Evolutionary conservation across 2,113 vertebrate genomes (phyloP).

Genomic region (Paramormyrops kingsleyae): DNA sequence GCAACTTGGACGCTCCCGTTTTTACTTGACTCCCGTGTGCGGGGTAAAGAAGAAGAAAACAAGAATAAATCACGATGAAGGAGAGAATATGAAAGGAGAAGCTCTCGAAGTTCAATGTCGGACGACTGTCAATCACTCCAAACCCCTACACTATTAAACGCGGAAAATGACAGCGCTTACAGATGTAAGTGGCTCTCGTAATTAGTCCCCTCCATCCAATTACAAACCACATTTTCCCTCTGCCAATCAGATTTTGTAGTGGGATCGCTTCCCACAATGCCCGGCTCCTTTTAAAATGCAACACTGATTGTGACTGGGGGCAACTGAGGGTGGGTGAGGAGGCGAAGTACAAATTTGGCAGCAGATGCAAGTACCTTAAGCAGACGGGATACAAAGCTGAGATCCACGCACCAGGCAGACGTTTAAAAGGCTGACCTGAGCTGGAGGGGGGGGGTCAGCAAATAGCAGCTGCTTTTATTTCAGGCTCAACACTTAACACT

Average conservation of each 20-base stretch:
- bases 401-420: background rate
- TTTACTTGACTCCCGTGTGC: background rate
- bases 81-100: background rate
- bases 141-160: background rate
- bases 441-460: background rate
- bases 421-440: background rate
- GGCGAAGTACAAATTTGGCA: background rate
- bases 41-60: background rate
- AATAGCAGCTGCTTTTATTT: background rate
- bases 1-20: background rate
- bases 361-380: background rate
- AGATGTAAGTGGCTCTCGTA: constrained; percentile 19
- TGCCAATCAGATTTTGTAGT: background rate
- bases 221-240: background rate
- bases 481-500: background rate
- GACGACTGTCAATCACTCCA: constrained; percentile 24
- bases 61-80: background rate
- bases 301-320: background rate
- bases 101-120: background rate
- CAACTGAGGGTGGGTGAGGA: background rate
- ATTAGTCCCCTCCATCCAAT: constrained; percentile 17
- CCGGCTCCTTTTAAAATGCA: background rate
- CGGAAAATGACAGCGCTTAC: constrained; percentile 31
- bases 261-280: background rate
- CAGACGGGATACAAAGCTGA: background rate